phyloP scores from a whole-genome alignment of 2,888 invertebrate species.

The Cosmorhoe ocellata region DNA sequence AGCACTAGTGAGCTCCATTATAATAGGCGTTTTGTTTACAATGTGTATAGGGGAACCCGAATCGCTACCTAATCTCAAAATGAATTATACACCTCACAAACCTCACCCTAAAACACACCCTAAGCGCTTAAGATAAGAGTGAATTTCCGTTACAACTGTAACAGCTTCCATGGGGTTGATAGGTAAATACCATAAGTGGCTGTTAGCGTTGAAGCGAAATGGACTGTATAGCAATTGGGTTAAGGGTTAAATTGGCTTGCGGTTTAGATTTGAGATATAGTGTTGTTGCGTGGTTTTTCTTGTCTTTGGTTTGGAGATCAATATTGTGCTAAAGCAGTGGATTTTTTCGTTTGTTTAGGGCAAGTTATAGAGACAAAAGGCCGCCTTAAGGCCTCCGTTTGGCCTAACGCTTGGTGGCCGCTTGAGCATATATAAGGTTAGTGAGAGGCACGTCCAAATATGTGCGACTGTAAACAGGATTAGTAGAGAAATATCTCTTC shows the following conservation, averaged over 20 bases:
- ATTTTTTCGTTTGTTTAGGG: constrained; percentile 17
- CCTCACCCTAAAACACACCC: constrained; percentile 41
- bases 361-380: too few species aligned
- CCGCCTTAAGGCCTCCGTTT: too few species aligned
- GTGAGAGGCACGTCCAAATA: too few species aligned
- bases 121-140: constrained; percentile 35
- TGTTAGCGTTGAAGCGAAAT: constrained; percentile 33
- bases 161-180: not conserved
- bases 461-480: too few species aligned
- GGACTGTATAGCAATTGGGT: constrained; percentile 29
- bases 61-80: constrained; percentile 34
- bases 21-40: constrained; percentile 81
- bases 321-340: constrained; percentile 27
- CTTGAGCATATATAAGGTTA: too few species aligned
- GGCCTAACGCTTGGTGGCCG: too few species aligned
- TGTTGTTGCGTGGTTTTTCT: constrained; percentile 12
- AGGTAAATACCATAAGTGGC: constrained; percentile 28
- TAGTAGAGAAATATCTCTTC: too few species aligned
- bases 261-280: constrained; percentile 26
- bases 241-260: constrained; percentile 30
- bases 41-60: constrained; percentile 70
- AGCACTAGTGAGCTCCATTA: constrained; percentile 67
- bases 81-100: constrained; percentile 33
- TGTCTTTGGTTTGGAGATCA: constrained; percentile 23
- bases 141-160: constrained; percentile 24